Conservation (phyloP, 1,140 invertebrate species). For the Ceratina australensis region DNA sequence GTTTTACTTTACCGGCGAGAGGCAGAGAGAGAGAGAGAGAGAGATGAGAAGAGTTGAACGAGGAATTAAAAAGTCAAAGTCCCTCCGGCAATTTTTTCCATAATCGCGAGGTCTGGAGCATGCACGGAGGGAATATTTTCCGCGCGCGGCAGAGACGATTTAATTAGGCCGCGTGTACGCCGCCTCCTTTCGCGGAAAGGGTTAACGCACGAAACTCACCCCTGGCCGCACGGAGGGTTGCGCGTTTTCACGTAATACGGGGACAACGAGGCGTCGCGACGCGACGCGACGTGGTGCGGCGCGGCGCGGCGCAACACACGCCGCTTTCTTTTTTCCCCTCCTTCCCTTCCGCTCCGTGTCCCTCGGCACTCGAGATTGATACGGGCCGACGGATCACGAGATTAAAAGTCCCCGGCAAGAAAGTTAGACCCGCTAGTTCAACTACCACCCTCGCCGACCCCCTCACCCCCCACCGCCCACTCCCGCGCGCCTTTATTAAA, state of each 20-base stretch:
- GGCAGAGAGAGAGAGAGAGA: no score
- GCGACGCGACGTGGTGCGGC: neutral
- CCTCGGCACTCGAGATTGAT: constrained; percentile 18
- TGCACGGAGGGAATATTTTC: neutral
- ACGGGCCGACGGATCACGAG: constrained; percentile 33
- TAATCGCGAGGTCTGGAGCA: neutral
- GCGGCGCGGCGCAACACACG: no score
- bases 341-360: neutral
- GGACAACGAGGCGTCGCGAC: neutral
- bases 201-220: constrained; percentile 11
- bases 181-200: neutral
- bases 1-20: no score
- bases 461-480: no score
- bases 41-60: neutral
- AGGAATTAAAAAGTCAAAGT: neutral
- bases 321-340: neutral
- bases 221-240: constrained; percentile 1
- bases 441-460: neutral
- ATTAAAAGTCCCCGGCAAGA: constrained; percentile 37
- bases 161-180: constrained; percentile 12
- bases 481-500: constrained; percentile 31
- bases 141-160: neutral
- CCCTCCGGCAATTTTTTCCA: neutral
- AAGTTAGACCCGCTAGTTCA: constrained; percentile 26
- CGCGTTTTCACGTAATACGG: constrained; percentile 15